These are phyloP conservation scores for Eulithis testata DNA, from an alignment of 2,888 invertebrate species.

Conservation along the genomic window DNA sequence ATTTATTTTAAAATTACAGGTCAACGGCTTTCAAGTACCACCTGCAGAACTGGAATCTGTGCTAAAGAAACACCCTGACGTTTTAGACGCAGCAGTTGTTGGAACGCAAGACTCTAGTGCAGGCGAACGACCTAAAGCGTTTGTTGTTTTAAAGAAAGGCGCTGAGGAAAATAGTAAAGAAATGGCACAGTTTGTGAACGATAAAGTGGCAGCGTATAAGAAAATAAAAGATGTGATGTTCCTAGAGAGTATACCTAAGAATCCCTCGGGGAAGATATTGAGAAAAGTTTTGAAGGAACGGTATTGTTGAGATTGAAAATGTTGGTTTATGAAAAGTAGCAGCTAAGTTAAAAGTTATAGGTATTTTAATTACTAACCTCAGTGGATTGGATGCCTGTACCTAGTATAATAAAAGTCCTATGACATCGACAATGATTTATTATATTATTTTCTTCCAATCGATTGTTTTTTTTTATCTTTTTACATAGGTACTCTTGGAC, in stretches of 20 bases:
- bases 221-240: slow-evolving; percentile 87
- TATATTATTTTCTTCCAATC: no score
- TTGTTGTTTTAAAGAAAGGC: slow-evolving; percentile 85
- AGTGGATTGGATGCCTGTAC: no score
- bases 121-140: slow-evolving; percentile 92
- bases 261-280: slow-evolving; percentile 91
- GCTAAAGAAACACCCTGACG: slow-evolving; percentile 88
- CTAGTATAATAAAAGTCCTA: no score
- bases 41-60: slow-evolving; percentile 94
- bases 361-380: no score
- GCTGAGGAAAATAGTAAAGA: slow-evolving; percentile 77
- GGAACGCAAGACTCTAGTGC: slow-evolving; percentile 87
- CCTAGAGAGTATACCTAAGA: slow-evolving; percentile 89
- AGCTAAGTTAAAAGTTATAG: no score
- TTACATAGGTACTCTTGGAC: no score
- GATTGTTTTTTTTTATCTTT: no score
- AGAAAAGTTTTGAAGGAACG: slow-evolving; percentile 82
- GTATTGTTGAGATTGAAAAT: slow-evolving; percentile 29
- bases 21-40: slow-evolving; percentile 90
- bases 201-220: slow-evolving; percentile 91
- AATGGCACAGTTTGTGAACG: slow-evolving; percentile 85
- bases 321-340: no score
- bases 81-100: slow-evolving; percentile 93
- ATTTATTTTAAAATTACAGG: slow-evolving; percentile 59
- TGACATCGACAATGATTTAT: no score